Conservation (phyloP, 1,140 invertebrate genomes). For the Temnothorax curvispinosus region DNA sequence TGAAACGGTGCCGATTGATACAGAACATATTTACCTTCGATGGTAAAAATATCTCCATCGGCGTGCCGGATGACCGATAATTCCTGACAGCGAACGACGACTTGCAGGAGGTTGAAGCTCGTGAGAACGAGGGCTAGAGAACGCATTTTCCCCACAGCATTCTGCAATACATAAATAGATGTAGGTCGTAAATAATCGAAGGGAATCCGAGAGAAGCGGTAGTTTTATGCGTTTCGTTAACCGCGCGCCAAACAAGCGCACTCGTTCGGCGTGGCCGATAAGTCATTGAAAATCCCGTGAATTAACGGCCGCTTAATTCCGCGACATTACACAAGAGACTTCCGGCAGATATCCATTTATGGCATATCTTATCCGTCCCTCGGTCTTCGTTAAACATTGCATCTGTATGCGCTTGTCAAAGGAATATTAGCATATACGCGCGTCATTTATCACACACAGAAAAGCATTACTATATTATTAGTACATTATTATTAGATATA, state of each 20-base stretch:
- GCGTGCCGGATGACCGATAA: slow-evolving; percentile 85
- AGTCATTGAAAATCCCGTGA: slow-evolving; percentile 34
- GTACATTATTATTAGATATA: neutral
- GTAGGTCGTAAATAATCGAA: slow-evolving; percentile 23
- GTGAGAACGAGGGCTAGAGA: slow-evolving; percentile 78
- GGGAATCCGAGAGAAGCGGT: neutral
- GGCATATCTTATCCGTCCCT: neutral
- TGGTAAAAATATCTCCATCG: slow-evolving; percentile 87
- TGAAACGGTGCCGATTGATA: too few species aligned
- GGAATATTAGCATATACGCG: neutral
- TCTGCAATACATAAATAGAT: slow-evolving; percentile 75
- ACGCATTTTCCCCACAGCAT: slow-evolving; percentile 84
- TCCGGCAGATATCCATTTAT: slow-evolving; percentile 32
- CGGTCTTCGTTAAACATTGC: slow-evolving; percentile 15
- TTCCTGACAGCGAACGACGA: slow-evolving; percentile 72
- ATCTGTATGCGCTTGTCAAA: neutral
- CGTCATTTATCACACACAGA: slow-evolving; percentile 6
- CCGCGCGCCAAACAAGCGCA: neutral
- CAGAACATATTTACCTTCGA: slow-evolving; percentile 84
- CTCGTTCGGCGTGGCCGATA: neutral
- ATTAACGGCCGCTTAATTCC: slow-evolving; percentile 32
- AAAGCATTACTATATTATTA: neutral
- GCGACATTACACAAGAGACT: slow-evolving; percentile 6
- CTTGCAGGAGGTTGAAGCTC: slow-evolving; percentile 75
- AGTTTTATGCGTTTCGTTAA: slow-evolving; percentile 22